Conservation (phyloP, 2,113 vertebrate genomes). For the Sardina pilchardus region DNA sequence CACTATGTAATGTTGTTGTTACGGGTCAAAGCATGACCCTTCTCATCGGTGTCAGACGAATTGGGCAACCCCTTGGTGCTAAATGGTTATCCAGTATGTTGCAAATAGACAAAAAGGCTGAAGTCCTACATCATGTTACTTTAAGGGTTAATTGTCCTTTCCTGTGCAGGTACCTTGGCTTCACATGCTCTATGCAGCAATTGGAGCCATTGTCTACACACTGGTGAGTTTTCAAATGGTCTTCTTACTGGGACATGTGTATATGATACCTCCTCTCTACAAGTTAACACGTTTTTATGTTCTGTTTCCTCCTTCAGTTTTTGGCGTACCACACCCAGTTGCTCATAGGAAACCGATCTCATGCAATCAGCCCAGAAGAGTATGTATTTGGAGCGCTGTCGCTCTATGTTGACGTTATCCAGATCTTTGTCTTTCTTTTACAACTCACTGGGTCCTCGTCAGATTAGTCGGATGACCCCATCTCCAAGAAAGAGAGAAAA, state of each 20-base stretch:
- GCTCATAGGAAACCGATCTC: conserved; percentile 87
- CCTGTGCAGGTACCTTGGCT: conserved; percentile 84
- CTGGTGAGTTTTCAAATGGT: conserved; percentile 78
- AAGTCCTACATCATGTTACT: conserved; percentile 39
- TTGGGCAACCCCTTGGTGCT: too few species aligned
- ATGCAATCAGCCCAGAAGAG: conserved; percentile 88
- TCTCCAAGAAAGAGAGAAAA: not conserved
- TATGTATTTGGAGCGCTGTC: conserved; percentile 89
- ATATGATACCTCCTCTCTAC: not conserved
- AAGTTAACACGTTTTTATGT: not conserved
- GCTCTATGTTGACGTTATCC: conserved; percentile 88
- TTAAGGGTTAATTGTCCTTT: conserved; percentile 42
- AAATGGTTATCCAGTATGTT: too few species aligned
- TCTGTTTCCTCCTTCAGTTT: conserved; percentile 72
- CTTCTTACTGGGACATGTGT: not conserved
- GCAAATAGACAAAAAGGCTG: too few species aligned
- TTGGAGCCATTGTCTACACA: conserved; percentile 86
- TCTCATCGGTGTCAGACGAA: too few species aligned
- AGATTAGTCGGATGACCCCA: conserved; percentile 45
- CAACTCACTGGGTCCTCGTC: conserved; percentile 77
- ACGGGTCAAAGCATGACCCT: too few species aligned
- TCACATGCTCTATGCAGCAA: conserved; percentile 90
- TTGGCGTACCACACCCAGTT: conserved; percentile 94
- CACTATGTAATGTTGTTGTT: too few species aligned
- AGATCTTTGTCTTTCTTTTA: conserved; percentile 91